Percentiles rank a stretch among this genome's conserved stretches.
These are phyloP conservation scores for Zingel zingel DNA, from an alignment of 2,113 vertebrate species.

Conservation along the genomic window DNA sequence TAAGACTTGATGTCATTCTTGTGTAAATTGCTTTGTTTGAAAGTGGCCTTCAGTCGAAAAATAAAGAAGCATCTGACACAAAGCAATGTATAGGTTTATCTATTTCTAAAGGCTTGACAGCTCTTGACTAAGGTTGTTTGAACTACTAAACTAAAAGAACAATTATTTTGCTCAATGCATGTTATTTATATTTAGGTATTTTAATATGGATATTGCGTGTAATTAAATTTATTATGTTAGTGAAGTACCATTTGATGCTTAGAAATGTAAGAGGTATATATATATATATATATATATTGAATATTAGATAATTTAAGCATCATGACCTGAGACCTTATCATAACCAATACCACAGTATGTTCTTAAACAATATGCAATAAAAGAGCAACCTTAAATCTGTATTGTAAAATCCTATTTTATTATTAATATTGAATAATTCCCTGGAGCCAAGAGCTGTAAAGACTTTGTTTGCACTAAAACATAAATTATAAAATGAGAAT, in stretches of 20 bases:
- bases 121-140: slow-evolving; percentile 66
- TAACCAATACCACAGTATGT: slow-evolving; percentile 69
- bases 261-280: slow-evolving; percentile 61
- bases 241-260: slow-evolving; percentile 73
- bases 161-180: slow-evolving; percentile 83
- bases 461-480: slow-evolving; percentile 76
- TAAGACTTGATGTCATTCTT: slow-evolving; percentile 76
- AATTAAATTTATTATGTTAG: slow-evolving; percentile 70
- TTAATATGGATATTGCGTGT: slow-evolving; percentile 76
- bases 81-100: slow-evolving; percentile 77
- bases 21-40: slow-evolving; percentile 76
- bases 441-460: slow-evolving; percentile 65
- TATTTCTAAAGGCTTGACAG: slow-evolving; percentile 73
- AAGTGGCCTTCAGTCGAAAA: slow-evolving; percentile 81
- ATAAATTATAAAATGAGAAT: slow-evolving; percentile 64
- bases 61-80: slow-evolving; percentile 78
- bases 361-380: slow-evolving; percentile 81
- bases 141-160: slow-evolving; percentile 74
- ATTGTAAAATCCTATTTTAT: slow-evolving; percentile 71
- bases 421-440: slow-evolving; percentile 59
- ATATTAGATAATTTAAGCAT: slow-evolving; percentile 66
- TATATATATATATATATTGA: slow-evolving; percentile 56
- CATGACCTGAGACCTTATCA: slow-evolving; percentile 65
- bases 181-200: slow-evolving; percentile 82
- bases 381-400: slow-evolving; percentile 78